Evolutionary conservation across 2,113 vertebrate genomes (phyloP).

Genomic region (Rhipidura dahli): DNA sequence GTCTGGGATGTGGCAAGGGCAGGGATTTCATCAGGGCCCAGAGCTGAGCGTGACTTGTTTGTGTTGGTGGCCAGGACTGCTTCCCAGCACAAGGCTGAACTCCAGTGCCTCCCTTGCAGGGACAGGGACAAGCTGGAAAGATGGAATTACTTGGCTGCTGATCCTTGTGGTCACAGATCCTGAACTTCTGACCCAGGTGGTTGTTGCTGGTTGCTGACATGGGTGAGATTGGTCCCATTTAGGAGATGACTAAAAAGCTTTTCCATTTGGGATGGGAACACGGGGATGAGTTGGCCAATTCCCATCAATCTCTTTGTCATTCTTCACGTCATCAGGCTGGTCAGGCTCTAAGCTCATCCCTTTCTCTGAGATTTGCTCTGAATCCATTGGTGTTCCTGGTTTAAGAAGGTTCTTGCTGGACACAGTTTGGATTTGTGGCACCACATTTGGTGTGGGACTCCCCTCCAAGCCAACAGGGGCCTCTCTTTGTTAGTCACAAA

Average conservation of each 20-base stretch:
- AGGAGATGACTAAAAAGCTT: neutral
- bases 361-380: neutral
- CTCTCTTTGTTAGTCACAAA: neutral
- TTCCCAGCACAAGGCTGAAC: neutral
- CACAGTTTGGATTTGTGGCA: neutral
- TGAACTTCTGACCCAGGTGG: neutral
- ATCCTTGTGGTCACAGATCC: neutral
- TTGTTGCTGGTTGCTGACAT: neutral
- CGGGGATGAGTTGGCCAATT: neutral
- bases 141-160: neutral
- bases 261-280: neutral
- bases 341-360: neutral
- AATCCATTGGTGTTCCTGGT: rapidly evolving
- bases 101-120: neutral
- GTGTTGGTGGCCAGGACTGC: neutral
- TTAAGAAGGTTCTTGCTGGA: neutral
- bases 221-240: neutral
- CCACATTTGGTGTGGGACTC: neutral
- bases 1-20: neutral
- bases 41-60: neutral
- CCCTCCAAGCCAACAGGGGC: neutral
- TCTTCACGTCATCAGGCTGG: neutral
- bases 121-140: neutral
- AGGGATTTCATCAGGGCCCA: neutral
- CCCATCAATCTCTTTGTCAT: neutral